Evolutionary conservation across 1,140 invertebrate species (phyloP), one percentile per base, ranked within the genome.

Genomic region (Drosophila sechellia): DNA sequence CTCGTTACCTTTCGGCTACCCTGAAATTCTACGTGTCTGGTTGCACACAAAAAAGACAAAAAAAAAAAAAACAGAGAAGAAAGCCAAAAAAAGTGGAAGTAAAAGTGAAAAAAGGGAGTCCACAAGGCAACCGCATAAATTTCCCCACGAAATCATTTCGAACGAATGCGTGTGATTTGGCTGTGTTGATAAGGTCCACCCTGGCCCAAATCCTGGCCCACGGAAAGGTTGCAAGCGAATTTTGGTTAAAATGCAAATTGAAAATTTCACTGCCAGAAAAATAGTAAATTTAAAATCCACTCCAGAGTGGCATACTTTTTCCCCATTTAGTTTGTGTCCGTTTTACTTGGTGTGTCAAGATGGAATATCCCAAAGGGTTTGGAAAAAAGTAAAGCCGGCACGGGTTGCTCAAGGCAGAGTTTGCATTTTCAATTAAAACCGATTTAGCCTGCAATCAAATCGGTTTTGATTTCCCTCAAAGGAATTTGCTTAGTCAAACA

Each of bases 231-330:
- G 40, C 59, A 70, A 50, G 35, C 59, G 64, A 56, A 52, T 68
- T 78, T 70, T 74, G 50, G 71, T 76, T 79, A 84, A 84, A 84
- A 84, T 84, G 80, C 80, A 84, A 84, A 84, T 84, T 84, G 80
- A 84, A 84, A 83, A 71, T 71, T 68, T 70, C 68, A 42, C 68
- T 70, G 54, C 65, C 60, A 61, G 27, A 63, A 57, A 59, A 84
- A 84, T 84, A 84, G 80, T 84, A 84, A 79, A 84, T 72, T 84
- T 79, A 37, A 84, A 71, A 56, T 57, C 43, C 49, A 65, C 40
- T 50, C 35, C 77, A 20, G 43, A 54, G 17, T 10, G 27, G 64
- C 58, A 50, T 50, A 63, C 35, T 49, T 20, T 45, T 56, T 48
- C 58, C 58, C 5, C 17, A 40, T 42, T 25, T 15, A 22, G 12